These are phyloP conservation scores for Phaetusa simplex DNA, from an alignment of 2,113 vertebrate species.

Conservation along the genomic window DNA sequence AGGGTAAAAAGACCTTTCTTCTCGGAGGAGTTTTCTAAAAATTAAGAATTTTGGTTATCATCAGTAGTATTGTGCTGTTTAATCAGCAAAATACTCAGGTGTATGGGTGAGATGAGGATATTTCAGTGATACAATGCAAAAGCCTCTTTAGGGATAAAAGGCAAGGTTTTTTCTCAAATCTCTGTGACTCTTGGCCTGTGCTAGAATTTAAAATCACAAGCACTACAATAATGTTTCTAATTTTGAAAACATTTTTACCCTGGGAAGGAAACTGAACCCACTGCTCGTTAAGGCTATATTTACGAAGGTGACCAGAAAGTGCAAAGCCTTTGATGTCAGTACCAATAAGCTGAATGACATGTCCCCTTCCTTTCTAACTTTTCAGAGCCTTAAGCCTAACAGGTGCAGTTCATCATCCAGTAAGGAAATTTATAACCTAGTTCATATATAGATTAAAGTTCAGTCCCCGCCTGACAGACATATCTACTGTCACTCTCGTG, in stretches of 20 bases:
- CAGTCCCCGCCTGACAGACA: background rate
- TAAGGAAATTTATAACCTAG: conserved; percentile 20
- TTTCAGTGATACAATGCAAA: background rate
- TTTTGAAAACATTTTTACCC: conserved; percentile 2
- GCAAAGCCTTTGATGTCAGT: conserved; percentile 43
- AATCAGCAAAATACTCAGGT: background rate
- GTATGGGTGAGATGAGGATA: background rate
- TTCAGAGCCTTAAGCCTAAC: background rate
- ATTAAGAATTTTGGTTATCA: background rate
- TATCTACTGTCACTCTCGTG: background rate
- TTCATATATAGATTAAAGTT: conserved; percentile 10
- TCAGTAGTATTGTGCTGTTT: background rate
- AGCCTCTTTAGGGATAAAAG: background rate
- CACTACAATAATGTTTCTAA: background rate
- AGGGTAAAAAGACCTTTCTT: background rate
- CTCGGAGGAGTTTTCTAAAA: background rate
- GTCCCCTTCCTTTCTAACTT: background rate
- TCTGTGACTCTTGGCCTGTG: background rate
- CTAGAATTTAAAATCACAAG: background rate
- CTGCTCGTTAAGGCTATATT: background rate
- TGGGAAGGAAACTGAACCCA: background rate
- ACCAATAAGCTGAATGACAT: background rate
- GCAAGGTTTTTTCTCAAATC: background rate
- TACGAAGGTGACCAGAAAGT: conserved; percentile 8
- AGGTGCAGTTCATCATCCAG: conserved; percentile 25